Evolutionary conservation across 2,113 vertebrate species (phyloP), one percentile per base, ranked within the genome.

Genomic region (Nanorana parkeri): DNA sequence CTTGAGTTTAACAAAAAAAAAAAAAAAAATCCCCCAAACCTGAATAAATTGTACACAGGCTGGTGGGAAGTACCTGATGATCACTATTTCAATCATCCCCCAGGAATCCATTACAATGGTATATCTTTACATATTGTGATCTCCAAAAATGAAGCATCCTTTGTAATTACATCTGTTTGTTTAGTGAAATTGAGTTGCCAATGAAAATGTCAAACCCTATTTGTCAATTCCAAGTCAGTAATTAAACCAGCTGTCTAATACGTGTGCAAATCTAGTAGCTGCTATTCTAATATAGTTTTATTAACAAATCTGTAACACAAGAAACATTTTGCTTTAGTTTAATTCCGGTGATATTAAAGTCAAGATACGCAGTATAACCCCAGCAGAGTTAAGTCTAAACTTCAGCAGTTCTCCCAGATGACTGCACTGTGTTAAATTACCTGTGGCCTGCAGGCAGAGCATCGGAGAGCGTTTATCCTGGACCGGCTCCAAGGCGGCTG

Each of bases 351-450:
- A 23, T 52, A 20, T 28, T 17, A 23, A n/a, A 11, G 36, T 17
- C 23, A 47, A 52, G 32, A 63, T 77, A 17, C 65, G 56, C 63
- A 61, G 36, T 4, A 76, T 67, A 28, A 36, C 24, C 26, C 19
- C 17, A 67, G 17, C 20, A 76, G 56, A 63, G 56, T 64, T 41
- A 76, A 65, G 20, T 61, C 61, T 76, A 60, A 75, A 77, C 74
- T 77, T 64, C 60, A 65, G 74, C 58, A 64, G 41, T 64, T 77
- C 74, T 77, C 74, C 74, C 32, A 36, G 60, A 77, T 77, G 58
- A 52, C 74, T 77, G 36, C 61, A 55, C 66, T 68, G 66, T 80
- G 77, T 32, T 58, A 79, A 79, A 79, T 68, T 67, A 41, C 77
- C 77, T 69, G 66, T 69, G 78, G 47, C 66, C 78, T 69, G 32